phyloP scores from a whole-genome alignment of 1,140 invertebrate genomes.

The Drosophila mojavensis region DNA sequence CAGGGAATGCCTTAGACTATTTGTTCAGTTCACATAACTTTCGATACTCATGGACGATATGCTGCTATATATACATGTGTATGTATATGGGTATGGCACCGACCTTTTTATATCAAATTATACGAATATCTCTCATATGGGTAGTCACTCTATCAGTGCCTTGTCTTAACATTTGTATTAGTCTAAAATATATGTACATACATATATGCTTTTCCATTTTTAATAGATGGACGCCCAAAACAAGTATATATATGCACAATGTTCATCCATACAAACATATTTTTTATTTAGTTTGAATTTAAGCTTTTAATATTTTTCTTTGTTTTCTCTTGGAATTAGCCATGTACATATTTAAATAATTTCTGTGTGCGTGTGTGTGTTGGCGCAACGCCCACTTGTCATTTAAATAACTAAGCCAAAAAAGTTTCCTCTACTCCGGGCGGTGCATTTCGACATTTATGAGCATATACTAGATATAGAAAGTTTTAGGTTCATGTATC shows the following conservation, averaged over 20 bases:
- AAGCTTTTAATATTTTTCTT: constrained; percentile 10
- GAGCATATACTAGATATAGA: constrained; percentile 15
- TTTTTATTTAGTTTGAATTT: constrained; percentile 23
- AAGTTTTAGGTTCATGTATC: constrained; percentile 30
- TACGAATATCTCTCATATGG: too few species aligned
- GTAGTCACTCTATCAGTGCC: too few species aligned
- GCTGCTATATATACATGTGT: too few species aligned
- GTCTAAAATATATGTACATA: too few species aligned
- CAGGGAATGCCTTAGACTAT: not conserved
- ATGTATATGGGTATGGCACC: too few species aligned
- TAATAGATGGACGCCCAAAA: too few species aligned
- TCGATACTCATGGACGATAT: too few species aligned
- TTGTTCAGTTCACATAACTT: too few species aligned
- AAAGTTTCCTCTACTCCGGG: constrained; percentile 42
- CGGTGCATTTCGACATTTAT: constrained; percentile 59
- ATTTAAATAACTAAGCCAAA: constrained; percentile 34
- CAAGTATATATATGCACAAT: not conserved
- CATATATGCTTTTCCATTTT: too few species aligned
- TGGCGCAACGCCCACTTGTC: constrained; percentile 18
- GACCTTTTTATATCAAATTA: too few species aligned
- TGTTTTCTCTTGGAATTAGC: constrained; percentile 29
- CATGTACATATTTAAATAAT: constrained; percentile 18
- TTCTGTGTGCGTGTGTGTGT: constrained; percentile 9
- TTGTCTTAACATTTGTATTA: too few species aligned
- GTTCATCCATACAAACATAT: not conserved